Evolutionary conservation across 2,888 invertebrate species (phyloP).

Genomic region (Bruchidius siliquastri): DNA sequence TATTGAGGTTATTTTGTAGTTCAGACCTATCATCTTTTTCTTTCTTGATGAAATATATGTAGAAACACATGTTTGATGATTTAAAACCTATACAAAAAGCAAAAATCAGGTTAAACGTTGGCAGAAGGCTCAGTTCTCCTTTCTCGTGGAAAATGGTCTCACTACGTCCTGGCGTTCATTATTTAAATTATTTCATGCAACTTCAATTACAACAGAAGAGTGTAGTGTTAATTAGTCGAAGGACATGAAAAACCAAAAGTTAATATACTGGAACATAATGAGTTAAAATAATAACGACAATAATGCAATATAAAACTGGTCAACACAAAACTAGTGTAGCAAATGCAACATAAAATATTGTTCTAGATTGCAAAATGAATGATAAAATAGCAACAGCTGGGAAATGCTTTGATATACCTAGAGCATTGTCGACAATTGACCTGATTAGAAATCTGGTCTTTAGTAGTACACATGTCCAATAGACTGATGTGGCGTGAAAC

Average conservation of each 20-base stretch:
- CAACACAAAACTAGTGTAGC: background rate
- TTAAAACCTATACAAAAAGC: no score
- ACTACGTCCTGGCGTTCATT: no score
- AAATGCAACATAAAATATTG: background rate
- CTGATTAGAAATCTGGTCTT: constrained; percentile 44
- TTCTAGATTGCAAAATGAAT: background rate
- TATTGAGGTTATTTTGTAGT: no score
- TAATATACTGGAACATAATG: background rate
- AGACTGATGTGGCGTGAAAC: constrained; percentile 22
- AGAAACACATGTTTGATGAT: no score
- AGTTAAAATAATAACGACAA: background rate
- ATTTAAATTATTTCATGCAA: no score
- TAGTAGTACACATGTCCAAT: constrained; percentile 46
- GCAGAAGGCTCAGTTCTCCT: no score
- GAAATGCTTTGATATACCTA: constrained; percentile 36
- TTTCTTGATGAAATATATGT: no score
- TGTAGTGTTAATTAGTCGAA: background rate
- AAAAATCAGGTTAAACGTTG: no score
- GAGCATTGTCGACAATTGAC: constrained; percentile 36
- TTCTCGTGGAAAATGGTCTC: no score
- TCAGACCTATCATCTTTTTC: no score
- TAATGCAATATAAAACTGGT: background rate
- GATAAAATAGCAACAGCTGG: background rate
- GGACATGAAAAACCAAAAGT: background rate
- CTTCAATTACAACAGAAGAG: background rate